These are phyloP conservation scores for Leptopterna dolabrata DNA, from an alignment of 2,888 invertebrate species.

Conservation along the genomic window DNA sequence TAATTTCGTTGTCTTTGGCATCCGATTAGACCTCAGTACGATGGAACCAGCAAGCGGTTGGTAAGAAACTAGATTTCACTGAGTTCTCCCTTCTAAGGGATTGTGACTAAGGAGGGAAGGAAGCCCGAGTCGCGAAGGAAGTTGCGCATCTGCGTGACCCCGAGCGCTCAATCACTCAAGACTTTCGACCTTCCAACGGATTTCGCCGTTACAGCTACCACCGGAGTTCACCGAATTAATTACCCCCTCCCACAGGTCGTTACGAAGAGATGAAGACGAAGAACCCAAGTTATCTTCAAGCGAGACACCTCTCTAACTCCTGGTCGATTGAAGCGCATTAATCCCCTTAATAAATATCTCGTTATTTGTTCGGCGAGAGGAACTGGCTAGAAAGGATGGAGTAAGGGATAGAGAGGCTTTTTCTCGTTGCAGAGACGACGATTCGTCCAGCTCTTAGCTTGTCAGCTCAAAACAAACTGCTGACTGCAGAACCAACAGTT, in stretches of 20 bases:
- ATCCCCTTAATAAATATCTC: slow-evolving; percentile 20
- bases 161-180: slow-evolving; percentile 36
- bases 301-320: neutral
- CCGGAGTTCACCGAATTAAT: slow-evolving; percentile 24
- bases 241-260: neutral
- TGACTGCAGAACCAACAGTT: neutral
- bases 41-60: neutral
- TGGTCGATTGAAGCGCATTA: slow-evolving; percentile 24
- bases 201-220: neutral
- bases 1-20: neutral
- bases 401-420: neutral
- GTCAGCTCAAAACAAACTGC: slow-evolving; percentile 3
- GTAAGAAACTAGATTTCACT: neutral
- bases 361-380: slow-evolving; percentile 17
- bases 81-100: no score
- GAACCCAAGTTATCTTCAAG: slow-evolving; percentile 28
- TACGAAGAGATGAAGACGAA: neutral
- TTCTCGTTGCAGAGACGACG: neutral
- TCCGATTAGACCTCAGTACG: neutral
- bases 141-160: slow-evolving; percentile 40
- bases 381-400: neutral
- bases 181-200: neutral
- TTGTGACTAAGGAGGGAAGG: neutral
- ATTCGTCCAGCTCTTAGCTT: neutral
- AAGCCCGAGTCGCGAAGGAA: neutral